Evolutionary conservation across 1,140 invertebrate species (phyloP).

Genomic region (Drosophila sp.): DNA sequence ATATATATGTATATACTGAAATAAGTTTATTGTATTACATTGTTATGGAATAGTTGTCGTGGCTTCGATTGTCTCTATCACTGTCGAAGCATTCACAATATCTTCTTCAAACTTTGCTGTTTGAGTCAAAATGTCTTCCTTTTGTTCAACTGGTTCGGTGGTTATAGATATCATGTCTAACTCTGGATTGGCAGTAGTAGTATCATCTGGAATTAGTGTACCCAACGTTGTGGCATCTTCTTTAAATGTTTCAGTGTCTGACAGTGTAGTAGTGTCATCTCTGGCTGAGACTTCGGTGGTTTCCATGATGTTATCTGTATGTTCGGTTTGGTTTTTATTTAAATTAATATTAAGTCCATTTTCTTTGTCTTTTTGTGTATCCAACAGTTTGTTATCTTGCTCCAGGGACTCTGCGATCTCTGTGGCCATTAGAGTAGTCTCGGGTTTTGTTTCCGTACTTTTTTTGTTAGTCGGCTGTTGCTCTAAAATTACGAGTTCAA

Average conservation of each 20-base stretch:
- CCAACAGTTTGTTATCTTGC: neutral
- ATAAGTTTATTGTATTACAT: too few species aligned
- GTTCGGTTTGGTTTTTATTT: neutral
- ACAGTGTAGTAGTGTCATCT: neutral
- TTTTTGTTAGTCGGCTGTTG: neutral
- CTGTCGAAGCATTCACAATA: neutral
- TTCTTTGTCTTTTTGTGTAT: neutral
- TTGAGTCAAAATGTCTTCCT: neutral
- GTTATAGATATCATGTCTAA: neutral
- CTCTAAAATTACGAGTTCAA: neutral
- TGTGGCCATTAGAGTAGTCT: neutral
- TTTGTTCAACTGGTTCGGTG: neutral
- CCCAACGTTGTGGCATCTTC: neutral
- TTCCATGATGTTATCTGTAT: neutral
- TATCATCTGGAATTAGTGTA: neutral
- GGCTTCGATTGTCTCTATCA: neutral
- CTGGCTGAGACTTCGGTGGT: neutral
- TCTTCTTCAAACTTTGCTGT: neutral
- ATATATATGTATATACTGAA: too few species aligned
- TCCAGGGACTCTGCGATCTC: neutral
- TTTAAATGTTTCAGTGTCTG: neutral
- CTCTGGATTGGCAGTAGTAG: neutral
- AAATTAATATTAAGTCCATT: neutral
- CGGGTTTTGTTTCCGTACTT: neutral
- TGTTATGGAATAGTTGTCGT: neutral